These are phyloP conservation scores for Hesperia comma DNA, from an alignment of 2,888 invertebrate species.

Conservation along the genomic window DNA sequence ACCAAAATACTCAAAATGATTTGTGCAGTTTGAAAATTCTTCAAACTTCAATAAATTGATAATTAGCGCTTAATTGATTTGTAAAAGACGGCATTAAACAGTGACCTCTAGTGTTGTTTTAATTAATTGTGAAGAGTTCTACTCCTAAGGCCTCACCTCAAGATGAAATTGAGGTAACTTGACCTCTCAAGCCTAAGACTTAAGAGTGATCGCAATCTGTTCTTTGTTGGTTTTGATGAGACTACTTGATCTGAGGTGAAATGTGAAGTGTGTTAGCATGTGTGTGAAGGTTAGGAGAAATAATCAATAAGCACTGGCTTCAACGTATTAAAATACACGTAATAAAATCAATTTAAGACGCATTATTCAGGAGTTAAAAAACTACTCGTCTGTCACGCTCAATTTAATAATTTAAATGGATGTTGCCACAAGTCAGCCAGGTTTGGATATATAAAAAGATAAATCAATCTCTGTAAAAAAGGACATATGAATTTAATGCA, in stretches of 20 bases:
- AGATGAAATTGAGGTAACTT: conserved; percentile 12
- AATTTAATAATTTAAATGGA: no score
- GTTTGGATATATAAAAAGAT: no score
- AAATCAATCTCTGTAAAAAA: no score
- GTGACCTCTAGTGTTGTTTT: conserved; percentile 2
- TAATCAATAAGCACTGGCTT: no score
- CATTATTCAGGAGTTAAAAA: no score
- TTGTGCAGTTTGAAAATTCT: background rate
- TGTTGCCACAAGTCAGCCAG: no score
- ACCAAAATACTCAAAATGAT: no score
- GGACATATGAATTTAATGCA: no score
- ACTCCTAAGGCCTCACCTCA: background rate
- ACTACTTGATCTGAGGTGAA: conserved; percentile 2
- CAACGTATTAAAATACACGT: no score
- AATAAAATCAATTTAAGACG: no score
- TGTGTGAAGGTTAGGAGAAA: no score
- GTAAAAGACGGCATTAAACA: background rate
- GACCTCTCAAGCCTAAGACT: conserved; percentile 18
- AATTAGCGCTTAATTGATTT: conserved; percentile 2
- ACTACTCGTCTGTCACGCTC: no score
- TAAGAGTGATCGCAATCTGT: background rate
- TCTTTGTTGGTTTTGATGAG: conserved; percentile 22
- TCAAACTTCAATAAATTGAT: background rate
- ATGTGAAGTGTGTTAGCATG: background rate
- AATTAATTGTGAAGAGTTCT: conserved; percentile 20